phyloP scores from a whole-genome alignment of 2,113 vertebrate species.

The Piaya cayana region DNA sequence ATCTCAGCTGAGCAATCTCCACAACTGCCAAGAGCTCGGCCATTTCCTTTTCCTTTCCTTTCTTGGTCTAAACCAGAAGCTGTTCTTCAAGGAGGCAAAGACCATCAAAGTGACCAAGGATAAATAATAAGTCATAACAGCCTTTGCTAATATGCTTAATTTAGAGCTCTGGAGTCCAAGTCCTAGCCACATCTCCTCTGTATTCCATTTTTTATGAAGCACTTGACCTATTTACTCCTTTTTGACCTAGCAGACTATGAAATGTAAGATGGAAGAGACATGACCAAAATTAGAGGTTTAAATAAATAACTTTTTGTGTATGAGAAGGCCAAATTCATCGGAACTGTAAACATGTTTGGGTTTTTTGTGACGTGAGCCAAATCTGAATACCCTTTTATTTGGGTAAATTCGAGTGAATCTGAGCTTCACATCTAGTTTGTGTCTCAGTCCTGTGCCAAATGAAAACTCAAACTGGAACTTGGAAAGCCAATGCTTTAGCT shows the following conservation, averaged over 20 bases:
- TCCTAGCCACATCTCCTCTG: neutral
- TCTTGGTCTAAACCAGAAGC: slow-evolving; percentile 35
- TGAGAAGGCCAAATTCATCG: slow-evolving; percentile 19
- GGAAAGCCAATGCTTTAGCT: neutral
- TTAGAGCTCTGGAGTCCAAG: slow-evolving; percentile 29
- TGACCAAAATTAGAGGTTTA: slow-evolving; percentile 58
- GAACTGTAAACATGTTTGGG: slow-evolving; percentile 5
- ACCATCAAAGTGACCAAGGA: slow-evolving; percentile 33
- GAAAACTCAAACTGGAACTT: neutral
- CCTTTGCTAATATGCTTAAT: slow-evolving; percentile 34
- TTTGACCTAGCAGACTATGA: slow-evolving; percentile 47
- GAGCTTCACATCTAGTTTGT: neutral
- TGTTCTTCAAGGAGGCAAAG: slow-evolving; percentile 27
- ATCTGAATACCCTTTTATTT: neutral
- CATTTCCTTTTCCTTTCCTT: slow-evolving; percentile 36
- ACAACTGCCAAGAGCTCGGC: neutral
- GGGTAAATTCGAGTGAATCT: neutral
- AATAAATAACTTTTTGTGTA: slow-evolving; percentile 33
- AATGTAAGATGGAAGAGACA: slow-evolving; percentile 52
- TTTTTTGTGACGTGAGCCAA: neutral
- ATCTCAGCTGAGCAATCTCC: neutral
- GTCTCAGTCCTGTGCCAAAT: neutral
- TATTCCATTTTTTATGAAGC: neutral
- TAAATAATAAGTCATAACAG: slow-evolving; percentile 33
- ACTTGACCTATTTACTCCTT: slow-evolving; percentile 53